A percentile compares a stretch with the other conserved stretches of the same genome.
Evolutionary conservation across 2,797 vertebrate species (phyloP).

Genomic region (Carduelis carduelis): DNA sequence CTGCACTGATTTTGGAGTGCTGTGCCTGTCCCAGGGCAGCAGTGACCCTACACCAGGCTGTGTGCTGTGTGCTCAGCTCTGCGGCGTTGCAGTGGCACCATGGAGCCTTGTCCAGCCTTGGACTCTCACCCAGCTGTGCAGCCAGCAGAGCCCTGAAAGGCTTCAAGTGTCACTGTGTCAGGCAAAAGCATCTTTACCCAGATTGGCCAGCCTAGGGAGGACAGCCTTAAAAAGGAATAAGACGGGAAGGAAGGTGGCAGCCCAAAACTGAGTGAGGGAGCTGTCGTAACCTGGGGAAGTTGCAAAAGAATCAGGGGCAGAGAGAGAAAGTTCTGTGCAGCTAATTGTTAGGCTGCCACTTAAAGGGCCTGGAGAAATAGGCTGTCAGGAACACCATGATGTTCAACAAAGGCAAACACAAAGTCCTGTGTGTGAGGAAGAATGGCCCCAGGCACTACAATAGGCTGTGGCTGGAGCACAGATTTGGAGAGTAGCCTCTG

Average conservation of each 20-base stretch:
- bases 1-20: background rate
- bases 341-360: background rate
- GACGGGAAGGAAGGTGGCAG: background rate
- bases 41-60: background rate
- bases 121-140: background rate
- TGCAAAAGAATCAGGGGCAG: background rate
- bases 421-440: background rate
- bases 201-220: background rate
- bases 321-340: background rate
- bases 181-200: background rate
- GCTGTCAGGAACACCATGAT: background rate
- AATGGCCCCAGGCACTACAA: background rate
- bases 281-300: rapidly evolving
- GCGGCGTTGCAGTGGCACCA: background rate
- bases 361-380: background rate
- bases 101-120: background rate
- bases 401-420: background rate
- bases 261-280: background rate
- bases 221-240: background rate
- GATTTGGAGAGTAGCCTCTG: background rate
- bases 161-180: background rate
- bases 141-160: background rate
- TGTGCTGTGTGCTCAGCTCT: rapidly evolving
- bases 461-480: background rate
- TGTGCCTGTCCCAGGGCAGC: background rate